Evolutionary conservation across 2,113 vertebrate species (phyloP), one percentile per base, ranked within the genome.

Genomic region (Aegithalos caudatus): DNA sequence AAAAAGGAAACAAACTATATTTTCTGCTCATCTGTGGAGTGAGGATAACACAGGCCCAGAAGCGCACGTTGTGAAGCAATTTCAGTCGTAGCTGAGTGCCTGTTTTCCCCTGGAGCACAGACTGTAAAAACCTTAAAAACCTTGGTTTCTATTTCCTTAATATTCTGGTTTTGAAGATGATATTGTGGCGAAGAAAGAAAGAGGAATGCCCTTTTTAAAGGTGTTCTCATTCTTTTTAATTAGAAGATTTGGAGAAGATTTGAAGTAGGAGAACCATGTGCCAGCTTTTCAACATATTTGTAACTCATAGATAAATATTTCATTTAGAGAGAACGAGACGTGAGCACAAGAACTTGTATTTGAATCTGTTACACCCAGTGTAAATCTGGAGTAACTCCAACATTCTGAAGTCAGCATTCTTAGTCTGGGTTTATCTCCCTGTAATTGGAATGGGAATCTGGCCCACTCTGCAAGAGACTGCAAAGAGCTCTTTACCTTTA

Each of bases 21-120:
- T 98, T 98, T 98, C 97, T 97, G 95, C 97, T 98, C 87, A 58
- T 97, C 96, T 97, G 96, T 97, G 97, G 97, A 80, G 74, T 95
- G 97, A 97, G 97, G 97, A 97, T 98, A 96, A 97, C 97, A 29
- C 38, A 64, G 95, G 97, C 97, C 97, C 98, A 96, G 93, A 95
- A 92, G 97, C 96, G 12, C 88, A 38, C 76, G 1, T 96, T 97
- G 96, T 95, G 97, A 98, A 98, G 97, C 97, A 98, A 98, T 98
- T 98, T 98, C 97, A 97, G 97, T 95, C 60, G 84, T 97, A 97
- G 97, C 95, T 95, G 98, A 98, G 97, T 96, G 97, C 95, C 97
- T 98, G 95, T 87, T 98, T 97, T 96, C 97, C 98, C 98, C 98
- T 97, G 96, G 98, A 98, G 98, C 93, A 28, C 93, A 97, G 97